phyloP scores from a whole-genome alignment of 2,113 vertebrate genomes.

The Callospermophilus lateralis region DNA sequence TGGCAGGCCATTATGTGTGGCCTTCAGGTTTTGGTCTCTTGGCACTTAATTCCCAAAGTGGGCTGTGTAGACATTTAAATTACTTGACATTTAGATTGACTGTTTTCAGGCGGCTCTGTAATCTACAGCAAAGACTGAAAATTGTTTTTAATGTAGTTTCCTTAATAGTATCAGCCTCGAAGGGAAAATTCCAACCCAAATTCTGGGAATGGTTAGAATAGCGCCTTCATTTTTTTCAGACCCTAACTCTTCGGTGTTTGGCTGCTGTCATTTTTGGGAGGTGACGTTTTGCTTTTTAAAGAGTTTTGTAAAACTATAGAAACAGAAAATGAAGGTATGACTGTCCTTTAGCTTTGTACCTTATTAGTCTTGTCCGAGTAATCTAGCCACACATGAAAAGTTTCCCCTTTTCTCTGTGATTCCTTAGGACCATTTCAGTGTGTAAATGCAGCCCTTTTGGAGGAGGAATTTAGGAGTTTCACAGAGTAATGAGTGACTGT shows the following conservation, averaged over 20 bases:
- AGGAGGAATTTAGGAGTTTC: not conserved
- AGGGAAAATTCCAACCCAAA: not conserved
- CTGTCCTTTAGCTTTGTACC: not conserved
- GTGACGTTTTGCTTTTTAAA: not conserved
- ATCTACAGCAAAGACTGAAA: not conserved
- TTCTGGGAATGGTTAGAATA: not conserved
- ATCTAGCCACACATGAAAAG: not conserved
- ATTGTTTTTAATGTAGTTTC: constrained; percentile 18
- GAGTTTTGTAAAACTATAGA: not conserved
- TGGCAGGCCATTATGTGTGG: constrained; percentile 54
- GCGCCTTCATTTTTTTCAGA: not conserved
- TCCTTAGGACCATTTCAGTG: not conserved
- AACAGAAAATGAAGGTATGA: not conserved
- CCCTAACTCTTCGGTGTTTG: too few species aligned
- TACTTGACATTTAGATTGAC: constrained; percentile 53
- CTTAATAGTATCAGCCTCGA: not conserved
- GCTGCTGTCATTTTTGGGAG: too few species aligned
- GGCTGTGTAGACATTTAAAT: not conserved
- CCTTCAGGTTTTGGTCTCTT: constrained; percentile 50
- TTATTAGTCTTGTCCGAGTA: not conserved
- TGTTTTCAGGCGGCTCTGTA: constrained; percentile 54
- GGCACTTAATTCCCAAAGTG: constrained; percentile 20
- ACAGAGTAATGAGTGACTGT: not conserved
- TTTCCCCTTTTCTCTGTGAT: not conserved
- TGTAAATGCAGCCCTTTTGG: not conserved